Evolutionary conservation across 1,140 invertebrate genomes (phyloP).

Genomic region (Pseudachorutes palmiensis): DNA sequence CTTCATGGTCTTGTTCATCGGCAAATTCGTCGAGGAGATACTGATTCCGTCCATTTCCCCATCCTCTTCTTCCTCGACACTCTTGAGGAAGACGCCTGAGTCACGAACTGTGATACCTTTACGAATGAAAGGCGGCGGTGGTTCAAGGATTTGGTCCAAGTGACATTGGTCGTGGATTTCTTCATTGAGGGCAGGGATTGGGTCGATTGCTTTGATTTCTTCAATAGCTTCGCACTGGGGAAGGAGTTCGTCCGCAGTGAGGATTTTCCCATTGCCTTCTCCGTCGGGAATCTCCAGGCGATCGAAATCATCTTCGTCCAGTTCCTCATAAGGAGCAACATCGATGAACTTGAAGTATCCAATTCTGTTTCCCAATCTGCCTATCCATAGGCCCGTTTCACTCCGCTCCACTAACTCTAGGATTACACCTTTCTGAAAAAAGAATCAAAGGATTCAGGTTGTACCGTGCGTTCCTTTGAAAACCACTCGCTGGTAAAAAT

Average conservation of each 20-base stretch:
- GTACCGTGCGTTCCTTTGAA: no score
- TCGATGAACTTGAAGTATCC: constrained; percentile 91
- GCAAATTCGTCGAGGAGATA: constrained; percentile 27
- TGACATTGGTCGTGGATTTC: constrained; percentile 41
- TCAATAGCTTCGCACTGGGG: constrained; percentile 73
- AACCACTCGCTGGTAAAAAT: no score
- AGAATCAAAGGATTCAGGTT: no score
- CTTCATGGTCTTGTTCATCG: background rate
- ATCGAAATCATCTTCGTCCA: constrained; percentile 81
- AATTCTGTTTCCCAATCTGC: constrained; percentile 62
- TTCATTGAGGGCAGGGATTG: background rate
- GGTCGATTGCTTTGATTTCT: constrained; percentile 12
- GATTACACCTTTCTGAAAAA: constrained; percentile 76
- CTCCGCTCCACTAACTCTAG: constrained; percentile 88
- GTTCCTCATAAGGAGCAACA: constrained; percentile 83
- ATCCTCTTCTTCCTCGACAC: constrained; percentile 21
- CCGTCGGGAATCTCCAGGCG: constrained; percentile 78
- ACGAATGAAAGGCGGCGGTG: constrained; percentile 41
- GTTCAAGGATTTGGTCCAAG: background rate
- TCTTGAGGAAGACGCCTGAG: constrained; percentile 52
- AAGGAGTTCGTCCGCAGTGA: constrained; percentile 81
- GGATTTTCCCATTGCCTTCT: constrained; percentile 76
- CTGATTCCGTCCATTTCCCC: constrained; percentile 28
- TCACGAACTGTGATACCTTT: constrained; percentile 46
- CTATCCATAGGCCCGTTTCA: constrained; percentile 81